A percentile compares a stretch with the other conserved stretches of the same genome.
These are phyloP conservation scores for Mustelus asterias DNA, from an alignment of 2,113 vertebrate species.

Conservation along the genomic window DNA sequence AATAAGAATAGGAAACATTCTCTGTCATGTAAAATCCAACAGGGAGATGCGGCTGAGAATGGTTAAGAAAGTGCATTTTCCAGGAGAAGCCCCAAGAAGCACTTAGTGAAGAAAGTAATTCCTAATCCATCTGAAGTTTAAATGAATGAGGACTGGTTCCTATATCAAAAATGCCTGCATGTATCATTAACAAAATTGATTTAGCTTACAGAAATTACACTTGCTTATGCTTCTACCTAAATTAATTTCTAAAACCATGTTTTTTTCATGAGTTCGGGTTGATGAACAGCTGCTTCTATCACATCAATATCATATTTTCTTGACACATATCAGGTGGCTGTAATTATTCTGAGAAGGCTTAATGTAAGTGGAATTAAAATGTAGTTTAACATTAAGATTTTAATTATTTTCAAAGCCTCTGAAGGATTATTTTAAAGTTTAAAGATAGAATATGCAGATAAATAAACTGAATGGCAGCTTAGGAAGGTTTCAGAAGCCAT, in stretches of 20 bases:
- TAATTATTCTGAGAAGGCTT: background rate
- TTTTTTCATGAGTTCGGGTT: background rate
- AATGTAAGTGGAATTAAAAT: conserved; percentile 25
- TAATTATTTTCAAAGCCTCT: background rate
- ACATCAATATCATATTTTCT: background rate
- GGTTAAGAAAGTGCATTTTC: background rate
- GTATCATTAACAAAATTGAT: background rate
- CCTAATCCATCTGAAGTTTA: background rate
- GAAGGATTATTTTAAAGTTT: conserved; percentile 3
- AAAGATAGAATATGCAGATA: background rate
- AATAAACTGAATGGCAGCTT: background rate
- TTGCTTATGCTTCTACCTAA: background rate
- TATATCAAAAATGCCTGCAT: background rate
- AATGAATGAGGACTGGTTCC: background rate
- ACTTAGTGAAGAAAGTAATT: background rate
- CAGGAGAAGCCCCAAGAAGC: background rate
- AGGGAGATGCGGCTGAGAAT: background rate
- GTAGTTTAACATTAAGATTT: background rate
- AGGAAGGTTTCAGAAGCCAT: background rate
- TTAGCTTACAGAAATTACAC: background rate
- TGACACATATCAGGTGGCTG: background rate
- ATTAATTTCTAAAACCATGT: background rate
- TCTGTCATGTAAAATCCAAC: background rate
- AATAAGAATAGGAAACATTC: background rate
- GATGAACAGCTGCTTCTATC: background rate